A percentile compares a stretch with the other conserved stretches of the same genome.
These are phyloP conservation scores for Lamprologus lemairii DNA, from an alignment of 2,113 vertebrate species.

Conservation along the genomic window DNA sequence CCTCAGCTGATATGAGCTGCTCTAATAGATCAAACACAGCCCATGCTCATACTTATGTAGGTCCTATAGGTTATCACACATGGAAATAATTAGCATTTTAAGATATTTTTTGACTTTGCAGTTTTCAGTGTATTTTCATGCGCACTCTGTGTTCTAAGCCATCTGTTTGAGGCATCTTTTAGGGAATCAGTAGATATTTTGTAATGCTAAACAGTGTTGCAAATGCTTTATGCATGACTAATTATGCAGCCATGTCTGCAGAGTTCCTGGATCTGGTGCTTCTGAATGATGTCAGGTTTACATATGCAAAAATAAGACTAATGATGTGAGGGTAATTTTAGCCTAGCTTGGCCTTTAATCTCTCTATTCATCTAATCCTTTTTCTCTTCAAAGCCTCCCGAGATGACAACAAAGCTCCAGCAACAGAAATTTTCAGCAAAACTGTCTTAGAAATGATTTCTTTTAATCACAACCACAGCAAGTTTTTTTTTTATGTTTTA, in stretches of 20 bases:
- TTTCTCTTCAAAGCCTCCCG: constrained; percentile 21
- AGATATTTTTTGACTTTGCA: neutral
- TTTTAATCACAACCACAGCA: neutral
- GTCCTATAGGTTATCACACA: neutral
- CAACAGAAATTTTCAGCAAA: neutral
- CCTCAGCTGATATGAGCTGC: neutral
- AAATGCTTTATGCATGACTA: constrained; percentile 7
- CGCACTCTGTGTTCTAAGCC: neutral
- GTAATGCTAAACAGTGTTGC: constrained; percentile 18
- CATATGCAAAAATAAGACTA: constrained; percentile 49
- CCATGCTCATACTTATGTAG: neutral
- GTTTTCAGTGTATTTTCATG: neutral
- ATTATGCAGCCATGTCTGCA: constrained; percentile 23
- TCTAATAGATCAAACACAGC: neutral
- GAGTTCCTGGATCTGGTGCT: neutral
- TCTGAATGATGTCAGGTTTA: constrained; percentile 19
- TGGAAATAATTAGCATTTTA: neutral
- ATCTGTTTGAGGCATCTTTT: neutral
- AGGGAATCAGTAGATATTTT: constrained; percentile 10
- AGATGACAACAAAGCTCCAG: neutral
- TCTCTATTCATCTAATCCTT: constrained; percentile 31
- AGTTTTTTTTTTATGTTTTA: constrained; percentile 27
- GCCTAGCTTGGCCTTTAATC: constrained; percentile 46
- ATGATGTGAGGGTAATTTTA: constrained; percentile 29
- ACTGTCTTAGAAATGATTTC: neutral